phyloP scores from a whole-genome alignment of 2,888 invertebrate genomes.

The Linnaemya tessellans region DNA sequence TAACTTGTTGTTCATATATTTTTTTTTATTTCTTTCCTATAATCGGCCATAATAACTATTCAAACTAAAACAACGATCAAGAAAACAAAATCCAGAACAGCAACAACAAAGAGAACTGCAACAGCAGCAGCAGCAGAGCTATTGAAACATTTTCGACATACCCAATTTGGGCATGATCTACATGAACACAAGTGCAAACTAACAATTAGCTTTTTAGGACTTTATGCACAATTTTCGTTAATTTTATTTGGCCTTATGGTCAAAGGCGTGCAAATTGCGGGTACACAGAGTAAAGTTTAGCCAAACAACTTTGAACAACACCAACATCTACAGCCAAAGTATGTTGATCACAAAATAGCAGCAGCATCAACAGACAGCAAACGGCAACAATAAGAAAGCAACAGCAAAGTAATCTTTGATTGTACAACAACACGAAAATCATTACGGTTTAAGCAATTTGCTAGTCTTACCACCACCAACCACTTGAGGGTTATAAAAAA shows the following conservation, averaged over 20 bases:
- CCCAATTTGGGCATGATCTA: constrained; percentile 72
- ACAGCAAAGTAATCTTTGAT: constrained; percentile 65
- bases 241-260: constrained; percentile 75
- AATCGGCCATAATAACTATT: constrained; percentile 19
- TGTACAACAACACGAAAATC: constrained; percentile 73
- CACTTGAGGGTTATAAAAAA: constrained; percentile 65
- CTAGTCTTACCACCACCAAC: constrained; percentile 69
- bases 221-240: constrained; percentile 74
- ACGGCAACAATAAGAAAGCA: constrained; percentile 25
- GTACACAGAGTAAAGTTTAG: constrained; percentile 60
- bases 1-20: neutral
- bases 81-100: neutral
- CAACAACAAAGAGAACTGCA: neutral
- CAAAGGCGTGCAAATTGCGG: constrained; percentile 75
- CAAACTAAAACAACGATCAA: constrained; percentile 4
- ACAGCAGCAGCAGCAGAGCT: constrained; percentile 3
- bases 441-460: constrained; percentile 75
- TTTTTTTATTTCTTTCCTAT: neutral
- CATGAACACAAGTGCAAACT: constrained; percentile 72
- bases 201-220: constrained; percentile 72
- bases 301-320: constrained; percentile 23
- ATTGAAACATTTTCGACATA: constrained; percentile 65
- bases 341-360: constrained; percentile 54
- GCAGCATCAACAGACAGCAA: constrained; percentile 14
- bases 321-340: constrained; percentile 38